Base-by-base conservation (phyloP, 2,797 vertebrate species). In the Alfaro cultratus region DNA sequence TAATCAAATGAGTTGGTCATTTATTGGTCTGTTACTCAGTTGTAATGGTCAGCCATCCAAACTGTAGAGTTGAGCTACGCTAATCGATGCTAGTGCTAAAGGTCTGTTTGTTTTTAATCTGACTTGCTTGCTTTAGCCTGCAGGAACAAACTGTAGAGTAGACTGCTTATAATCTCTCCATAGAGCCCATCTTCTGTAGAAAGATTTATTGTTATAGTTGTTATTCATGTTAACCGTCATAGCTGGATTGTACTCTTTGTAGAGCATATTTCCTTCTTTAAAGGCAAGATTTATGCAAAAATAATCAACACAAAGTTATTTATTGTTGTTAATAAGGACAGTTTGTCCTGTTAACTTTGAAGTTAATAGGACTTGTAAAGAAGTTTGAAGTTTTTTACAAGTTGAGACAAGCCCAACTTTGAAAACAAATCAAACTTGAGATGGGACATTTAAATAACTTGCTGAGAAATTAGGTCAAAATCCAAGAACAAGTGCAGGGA, bases 401-500 rank as follows among this genome's bases (percentile, higher is more conserved):
- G 23, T 71, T n/a, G 41, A 71, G 68, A 5, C 68, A 26, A 43
- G 5, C 39, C 68, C 26, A 15, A n/a, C 12, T 29, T 71, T 53
- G 51, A 53, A 53, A 53, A 53, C 26, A 71, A 71, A 36, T 36
- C 2, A 10, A 4, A 36, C 16, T 64, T 64, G 34, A 64, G 18
- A 36, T 0, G 62, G 1, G 34, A 64, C 34, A 64, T 64, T 36
- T 2, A 11, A 10, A 36, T 36, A 31, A 64, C 16, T 11, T 9
- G 60, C 46, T 43, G 26, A 68, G 36, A 39, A 83, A 85, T 29
- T 46, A 82, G 26, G 60, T 84, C 29, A 67, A 68, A 75, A 46
- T 9, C 36, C 49, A 41, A 2, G 57, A 77, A 60, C 62, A 68
- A 76, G 7, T 2, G 10, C 5, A 53, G 18, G 43, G 31, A 45